A percentile compares a stretch with the other conserved stretches of the same genome.
Conservation (phyloP, 2,797 vertebrate genomes). For the Nasua narica region DNA sequence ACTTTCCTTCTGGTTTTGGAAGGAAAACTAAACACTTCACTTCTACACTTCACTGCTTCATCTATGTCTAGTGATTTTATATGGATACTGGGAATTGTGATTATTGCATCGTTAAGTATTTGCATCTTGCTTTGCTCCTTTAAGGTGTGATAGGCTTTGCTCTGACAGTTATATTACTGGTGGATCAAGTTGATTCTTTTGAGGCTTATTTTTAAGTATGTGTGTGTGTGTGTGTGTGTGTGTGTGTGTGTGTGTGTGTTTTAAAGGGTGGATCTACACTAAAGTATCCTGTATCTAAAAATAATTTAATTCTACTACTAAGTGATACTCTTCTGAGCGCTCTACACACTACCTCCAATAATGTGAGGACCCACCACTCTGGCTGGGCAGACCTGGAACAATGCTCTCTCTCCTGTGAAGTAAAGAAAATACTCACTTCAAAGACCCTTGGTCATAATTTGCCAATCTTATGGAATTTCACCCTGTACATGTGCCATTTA, state of each 20-base stretch:
- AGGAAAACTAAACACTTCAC: no score
- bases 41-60: not conserved
- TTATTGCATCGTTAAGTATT: not conserved
- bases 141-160: not conserved
- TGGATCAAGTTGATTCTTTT: not conserved
- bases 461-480: not conserved
- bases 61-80: not conserved
- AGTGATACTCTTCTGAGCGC: not conserved
- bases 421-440: not conserved
- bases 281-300: not conserved
- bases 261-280: not conserved
- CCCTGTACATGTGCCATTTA: not conserved
- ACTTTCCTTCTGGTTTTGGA: not conserved
- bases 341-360: not conserved
- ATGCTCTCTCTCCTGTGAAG: not conserved
- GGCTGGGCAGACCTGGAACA: not conserved
- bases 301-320: not conserved
- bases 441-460: not conserved
- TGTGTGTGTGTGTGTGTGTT: no score
- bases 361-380: not conserved
- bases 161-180: not conserved
- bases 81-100: not conserved
- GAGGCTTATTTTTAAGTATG: not conserved
- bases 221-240: no score
- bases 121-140: not conserved